Evolutionary conservation across 64 coral and sea anemone species (phyloP), one percentile per base, ranked within the genome.

Genomic region (Astreopora myriophthalma): DNA sequence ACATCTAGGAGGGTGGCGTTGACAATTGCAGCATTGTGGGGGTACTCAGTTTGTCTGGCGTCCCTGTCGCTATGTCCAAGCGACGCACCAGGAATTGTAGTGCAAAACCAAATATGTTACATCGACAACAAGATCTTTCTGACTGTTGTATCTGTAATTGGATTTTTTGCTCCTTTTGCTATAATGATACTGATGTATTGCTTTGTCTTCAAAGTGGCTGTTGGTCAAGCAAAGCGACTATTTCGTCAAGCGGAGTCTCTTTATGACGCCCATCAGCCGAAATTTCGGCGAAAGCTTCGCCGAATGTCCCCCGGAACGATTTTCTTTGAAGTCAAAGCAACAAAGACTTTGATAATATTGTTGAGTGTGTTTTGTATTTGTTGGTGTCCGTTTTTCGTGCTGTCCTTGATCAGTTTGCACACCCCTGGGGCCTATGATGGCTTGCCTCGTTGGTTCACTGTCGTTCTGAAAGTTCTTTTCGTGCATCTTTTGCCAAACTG

Each of bases 261-360:
- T 1, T 34, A 55, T 14, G 52, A 22, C 24, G 69, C 12, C 29
- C 42, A 38, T 36, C 5, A 40, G 19, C 40, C 27, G 13, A 77
- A 67, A 8, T 38, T 69, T 7, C 70, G 86, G 8, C 85, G 79
- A 79, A 86, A 27, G 5, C 26, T 73, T 1, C 69, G 48, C 13
- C 88, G 88, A 73, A 85, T 87, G 14, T 70, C 87, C 6, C 17
- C 79, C 11, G 66, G 86, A 1, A 60, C 82, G 20, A 87, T 94
- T 77, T 75, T 97, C n/a, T 91, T 97, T 10, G 95, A 97, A 91
- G 91, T 97, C 46, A 97, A 97, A 78, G 95, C 95, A 22, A 97
- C 95, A 2, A 97, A 97, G 74, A 97, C 95, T 11, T 87, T 97
- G 27, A 97, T 97, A 10, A 81, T 97, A 81, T 82, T 97, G 12